Percentiles rank a stretch among this genome's conserved stretches.
Evolutionary conservation across 2,113 vertebrate species (phyloP).

Genomic region (Toxotes chatareus): DNA sequence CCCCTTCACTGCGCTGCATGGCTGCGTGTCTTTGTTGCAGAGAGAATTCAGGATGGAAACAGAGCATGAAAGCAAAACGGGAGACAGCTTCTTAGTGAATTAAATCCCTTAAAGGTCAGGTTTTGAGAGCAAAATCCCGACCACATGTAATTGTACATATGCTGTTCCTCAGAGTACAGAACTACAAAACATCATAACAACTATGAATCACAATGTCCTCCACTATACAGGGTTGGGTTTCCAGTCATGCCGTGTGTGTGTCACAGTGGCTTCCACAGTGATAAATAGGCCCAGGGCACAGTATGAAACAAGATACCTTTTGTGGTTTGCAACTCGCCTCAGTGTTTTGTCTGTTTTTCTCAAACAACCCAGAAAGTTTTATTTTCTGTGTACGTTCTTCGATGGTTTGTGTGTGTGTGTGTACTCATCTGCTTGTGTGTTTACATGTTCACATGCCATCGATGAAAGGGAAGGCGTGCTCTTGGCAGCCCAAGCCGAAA

Average conservation of each 20-base stretch:
- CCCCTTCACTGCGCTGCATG: conserved; percentile 64
- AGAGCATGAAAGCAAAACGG: conserved; percentile 39
- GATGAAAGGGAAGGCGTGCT: conserved; percentile 45
- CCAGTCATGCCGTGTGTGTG: conserved; percentile 12
- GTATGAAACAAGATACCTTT: conserved; percentile 58
- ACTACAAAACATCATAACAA: conserved; percentile 40
- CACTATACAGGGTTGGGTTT: conserved; percentile 28
- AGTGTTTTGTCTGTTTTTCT: conserved; percentile 44
- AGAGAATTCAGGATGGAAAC: conserved; percentile 52
- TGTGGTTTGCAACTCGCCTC: conserved; percentile 59
- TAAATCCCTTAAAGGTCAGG: conserved; percentile 56
- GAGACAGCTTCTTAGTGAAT: conserved; percentile 37
- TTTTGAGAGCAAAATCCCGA: conserved; percentile 35
- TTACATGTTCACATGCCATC: conserved; percentile 55
- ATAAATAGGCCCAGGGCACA: conserved; percentile 40
- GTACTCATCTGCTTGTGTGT: conserved; percentile 40
- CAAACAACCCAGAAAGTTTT: conserved; percentile 23
- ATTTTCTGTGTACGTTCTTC: conserved; percentile 15
- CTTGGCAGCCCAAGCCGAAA: conserved; percentile 57
- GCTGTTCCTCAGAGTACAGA: conserved; percentile 9
- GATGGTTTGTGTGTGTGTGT: conserved; percentile 33
- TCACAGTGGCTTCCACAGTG: conserved; percentile 30
- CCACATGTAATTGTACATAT: conserved; percentile 2
- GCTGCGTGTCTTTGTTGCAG: conserved; percentile 65
- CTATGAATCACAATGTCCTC: conserved; percentile 34